phyloP scores from a whole-genome alignment of 1,140 invertebrate genomes.

The Anastrepha obliqua region DNA sequence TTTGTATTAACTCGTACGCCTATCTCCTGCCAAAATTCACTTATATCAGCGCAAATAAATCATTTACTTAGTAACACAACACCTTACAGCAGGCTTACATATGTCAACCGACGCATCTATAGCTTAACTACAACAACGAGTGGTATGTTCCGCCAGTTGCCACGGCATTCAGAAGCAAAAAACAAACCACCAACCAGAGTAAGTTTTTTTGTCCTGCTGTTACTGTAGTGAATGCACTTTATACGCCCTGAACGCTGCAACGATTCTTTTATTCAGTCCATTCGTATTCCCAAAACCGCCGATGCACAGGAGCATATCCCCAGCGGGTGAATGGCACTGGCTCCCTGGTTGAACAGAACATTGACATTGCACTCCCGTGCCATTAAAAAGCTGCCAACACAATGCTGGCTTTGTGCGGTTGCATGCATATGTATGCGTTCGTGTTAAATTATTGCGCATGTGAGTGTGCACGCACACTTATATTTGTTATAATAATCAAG shows the following conservation, averaged over 20 bases:
- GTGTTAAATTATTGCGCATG: background rate
- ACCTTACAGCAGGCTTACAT: slow-evolving; percentile 31
- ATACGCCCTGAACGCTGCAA: slow-evolving; percentile 37
- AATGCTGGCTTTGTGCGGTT: background rate
- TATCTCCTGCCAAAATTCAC: background rate
- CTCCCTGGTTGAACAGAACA: background rate
- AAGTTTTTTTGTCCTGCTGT: background rate
- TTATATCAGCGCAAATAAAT: background rate
- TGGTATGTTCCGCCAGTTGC: background rate
- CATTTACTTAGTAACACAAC: background rate
- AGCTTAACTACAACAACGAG: background rate
- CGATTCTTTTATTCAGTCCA: slow-evolving; percentile 17
- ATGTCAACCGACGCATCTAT: background rate
- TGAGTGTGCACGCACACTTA: slow-evolving; percentile 6
- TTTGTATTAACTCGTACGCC: background rate
- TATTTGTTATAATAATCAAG: slow-evolving; percentile 46
- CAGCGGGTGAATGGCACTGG: slow-evolving; percentile 2
- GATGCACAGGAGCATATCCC: background rate
- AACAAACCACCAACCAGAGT: background rate
- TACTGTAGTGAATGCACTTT: background rate
- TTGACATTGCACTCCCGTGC: slow-evolving; percentile 25
- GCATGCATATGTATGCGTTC: background rate
- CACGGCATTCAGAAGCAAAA: background rate
- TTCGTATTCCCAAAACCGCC: background rate
- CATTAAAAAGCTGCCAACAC: background rate